phyloP scores from a whole-genome alignment of 2,113 vertebrate species.

The Pycnonotus jocosus region DNA sequence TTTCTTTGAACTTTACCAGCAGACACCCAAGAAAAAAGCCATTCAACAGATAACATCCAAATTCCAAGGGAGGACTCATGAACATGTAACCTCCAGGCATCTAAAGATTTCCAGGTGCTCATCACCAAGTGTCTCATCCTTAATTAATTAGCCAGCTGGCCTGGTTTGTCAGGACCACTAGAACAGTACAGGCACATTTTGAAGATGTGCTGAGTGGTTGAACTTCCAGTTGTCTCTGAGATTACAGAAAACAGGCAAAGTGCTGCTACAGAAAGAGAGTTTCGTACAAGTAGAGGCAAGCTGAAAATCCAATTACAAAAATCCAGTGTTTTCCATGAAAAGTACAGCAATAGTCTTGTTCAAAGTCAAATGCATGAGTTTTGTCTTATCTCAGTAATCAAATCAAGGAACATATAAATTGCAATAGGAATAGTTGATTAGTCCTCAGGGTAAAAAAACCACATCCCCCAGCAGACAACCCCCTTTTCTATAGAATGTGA shows the following conservation, averaged over 20 bases:
- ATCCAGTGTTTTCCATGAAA: background rate
- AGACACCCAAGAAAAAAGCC: background rate
- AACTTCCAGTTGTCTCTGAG: background rate
- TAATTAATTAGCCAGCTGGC: constrained; percentile 52
- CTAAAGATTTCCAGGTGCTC: constrained; percentile 46
- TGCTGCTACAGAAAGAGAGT: background rate
- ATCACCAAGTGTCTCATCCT: constrained; percentile 5
- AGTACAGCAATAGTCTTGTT: background rate
- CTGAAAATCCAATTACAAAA: background rate
- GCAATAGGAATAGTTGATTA: background rate
- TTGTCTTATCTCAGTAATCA: background rate
- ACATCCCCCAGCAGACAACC: background rate
- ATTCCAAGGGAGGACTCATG: background rate
- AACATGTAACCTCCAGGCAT: background rate
- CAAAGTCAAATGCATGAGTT: background rate
- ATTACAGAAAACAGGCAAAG: background rate
- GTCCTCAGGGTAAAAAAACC: background rate
- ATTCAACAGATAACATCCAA: background rate
- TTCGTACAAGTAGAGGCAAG: background rate
- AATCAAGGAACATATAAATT: background rate
- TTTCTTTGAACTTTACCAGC: background rate
- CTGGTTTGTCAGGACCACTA: background rate
- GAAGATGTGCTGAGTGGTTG: background rate
- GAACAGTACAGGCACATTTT: background rate
- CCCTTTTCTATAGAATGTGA: background rate